Base-by-base conservation (phyloP, 2,888 invertebrate species). In the Cephus spinipes region DNA sequence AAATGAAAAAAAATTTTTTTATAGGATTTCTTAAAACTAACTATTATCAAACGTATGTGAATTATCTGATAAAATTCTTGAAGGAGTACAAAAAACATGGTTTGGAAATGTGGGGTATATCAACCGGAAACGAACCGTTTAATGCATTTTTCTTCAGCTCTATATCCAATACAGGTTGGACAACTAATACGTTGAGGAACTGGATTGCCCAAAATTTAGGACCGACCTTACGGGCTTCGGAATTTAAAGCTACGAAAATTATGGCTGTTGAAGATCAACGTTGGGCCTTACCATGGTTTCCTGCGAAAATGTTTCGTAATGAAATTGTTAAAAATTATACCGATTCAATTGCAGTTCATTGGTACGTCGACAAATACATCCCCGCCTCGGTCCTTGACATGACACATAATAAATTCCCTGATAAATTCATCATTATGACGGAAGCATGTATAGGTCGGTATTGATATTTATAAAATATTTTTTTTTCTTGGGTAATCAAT, bases 61-160 rank as follows among this genome's bases (percentile, higher is more conserved):
- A 96, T 84, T 97, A 97, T 88, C 95, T 96, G 90, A 88, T 96
- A 11, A 95, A 94, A 75, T 73, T 96, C 92, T 91, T 97, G 71
- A 94, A 96, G 85, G 94, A 94, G 79, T 97, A 97, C 91, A 92
- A 93, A 79, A 93, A 93, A 76, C 92, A 94, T 34, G 94, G 94
- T 35, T 92, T 94, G 76, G 92, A 93, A 23, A 40, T 40, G 15
- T 98, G 97, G 97, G 97, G 95, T 0, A 92, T 97, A 69, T 96
- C 97, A 0, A 95, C 96, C 0, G 96, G 96, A 68, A 98, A 98
- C 90, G 97, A 98, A 89, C 97, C 98, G 0, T 89, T 94, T 11
- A 95, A 95, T 86, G 95, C 95, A 23, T 92, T 94, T 6, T 83
- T 94, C 1, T 93, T 93, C 79, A 92, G 92, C 4, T 89, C 91